phyloP scores from a whole-genome alignment of 2,888 invertebrate species.

The Leuctra nigra region DNA sequence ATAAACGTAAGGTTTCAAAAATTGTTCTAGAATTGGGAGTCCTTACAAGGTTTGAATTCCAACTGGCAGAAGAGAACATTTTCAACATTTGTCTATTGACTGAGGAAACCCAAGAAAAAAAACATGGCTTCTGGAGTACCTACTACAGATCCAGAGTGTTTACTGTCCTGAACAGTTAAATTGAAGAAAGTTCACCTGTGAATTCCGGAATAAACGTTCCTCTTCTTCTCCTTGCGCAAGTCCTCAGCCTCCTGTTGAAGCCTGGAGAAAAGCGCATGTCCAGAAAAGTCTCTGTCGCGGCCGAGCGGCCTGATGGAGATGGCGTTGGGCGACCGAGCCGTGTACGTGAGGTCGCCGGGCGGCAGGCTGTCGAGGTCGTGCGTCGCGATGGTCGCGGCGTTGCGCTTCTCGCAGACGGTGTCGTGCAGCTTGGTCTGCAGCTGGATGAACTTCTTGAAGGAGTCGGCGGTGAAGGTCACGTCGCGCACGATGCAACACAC shows the following conservation, averaged over 20 bases:
- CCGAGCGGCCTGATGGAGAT: slow-evolving; percentile 62
- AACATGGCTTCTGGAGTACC: too few species aligned
- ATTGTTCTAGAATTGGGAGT: too few species aligned
- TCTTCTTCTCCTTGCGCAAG: slow-evolving; percentile 74
- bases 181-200: slow-evolving; percentile 67
- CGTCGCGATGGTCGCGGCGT: slow-evolving; percentile 73
- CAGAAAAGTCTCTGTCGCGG: slow-evolving; percentile 52
- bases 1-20: too few species aligned
- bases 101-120: too few species aligned
- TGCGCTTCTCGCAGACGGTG: slow-evolving; percentile 68
- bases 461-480: slow-evolving; percentile 52
- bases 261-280: slow-evolving; percentile 58
- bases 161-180: too few species aligned
- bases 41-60: too few species aligned
- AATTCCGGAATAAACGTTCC: slow-evolving; percentile 73
- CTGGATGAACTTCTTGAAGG: slow-evolving; percentile 71
- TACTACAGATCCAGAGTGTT: too few species aligned
- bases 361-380: slow-evolving; percentile 53
- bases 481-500: slow-evolving; percentile 64
- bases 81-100: too few species aligned
- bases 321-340: slow-evolving; percentile 56
- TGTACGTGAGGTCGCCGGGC: slow-evolving; percentile 55
- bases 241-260: slow-evolving; percentile 71
- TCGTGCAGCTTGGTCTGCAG: slow-evolving; percentile 70
- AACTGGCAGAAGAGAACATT: too few species aligned